Evolutionary conservation across 2,113 vertebrate species (phyloP), one percentile per base, ranked within the genome.

Genomic region (Lepus americanus): DNA sequence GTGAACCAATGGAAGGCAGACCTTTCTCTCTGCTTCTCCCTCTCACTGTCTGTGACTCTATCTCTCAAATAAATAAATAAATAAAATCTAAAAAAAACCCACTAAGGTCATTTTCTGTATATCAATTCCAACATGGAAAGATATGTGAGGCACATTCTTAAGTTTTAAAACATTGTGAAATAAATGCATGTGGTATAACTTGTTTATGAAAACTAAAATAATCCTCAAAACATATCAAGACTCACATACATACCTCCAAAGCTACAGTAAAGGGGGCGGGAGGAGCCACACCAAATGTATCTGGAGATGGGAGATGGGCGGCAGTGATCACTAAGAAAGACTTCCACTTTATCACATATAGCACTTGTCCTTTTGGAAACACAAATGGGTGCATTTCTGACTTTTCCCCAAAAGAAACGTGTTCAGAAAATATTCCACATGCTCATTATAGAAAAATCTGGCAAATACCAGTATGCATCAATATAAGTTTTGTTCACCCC

Each of bases 401-500:
- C 76, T 92, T 91, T 69, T 49, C 33, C 29, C 79, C 80, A 88
- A 55, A 86, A 89, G 92, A 94, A 80, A 59, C 17, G 66, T 16
- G 16, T 55, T 39, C 10, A 94, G 86, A 69, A 93, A 81, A 74
- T 72, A 88, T 53, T 74, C 59, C 13, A 11, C 61, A 19, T 88
- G 82, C 59, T 95, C 76, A 67, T 92, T 89, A 74, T 14, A 64
- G 88, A 78, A 86, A 76, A 89, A 79, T 9, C 29, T 23, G 70
- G 87, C 44, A 39, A 90, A 78, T 33, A 31, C 80, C 29, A 0
- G 73, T 67, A 92, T 27, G 83, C 59, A 81, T 12, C 6, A 33
- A 79, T 44, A 31, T 51, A 70, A 81, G 29, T 79, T 90, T 79
- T 94, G n/a, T 80, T 93, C 79, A 89, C 44, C 83, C 4, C 8